phyloP scores from a whole-genome alignment of 2,797 vertebrate genomes.

The Propithecus deckenii region DNA sequence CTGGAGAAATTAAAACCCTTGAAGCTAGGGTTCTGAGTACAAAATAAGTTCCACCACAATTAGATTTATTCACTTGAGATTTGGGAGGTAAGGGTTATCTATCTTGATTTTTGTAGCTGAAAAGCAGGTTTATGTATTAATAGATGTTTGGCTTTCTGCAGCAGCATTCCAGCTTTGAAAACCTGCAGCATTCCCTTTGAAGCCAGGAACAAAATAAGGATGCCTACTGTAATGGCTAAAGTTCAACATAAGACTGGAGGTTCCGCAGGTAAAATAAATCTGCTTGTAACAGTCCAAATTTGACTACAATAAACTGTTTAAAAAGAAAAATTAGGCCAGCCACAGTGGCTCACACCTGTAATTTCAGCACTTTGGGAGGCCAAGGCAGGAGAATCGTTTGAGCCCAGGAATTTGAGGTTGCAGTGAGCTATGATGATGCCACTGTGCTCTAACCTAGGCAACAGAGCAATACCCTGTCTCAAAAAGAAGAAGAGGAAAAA shows the following conservation, averaged over 20 bases:
- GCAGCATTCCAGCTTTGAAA: neutral
- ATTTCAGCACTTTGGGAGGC: neutral
- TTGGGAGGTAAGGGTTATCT: neutral
- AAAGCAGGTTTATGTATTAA: neutral
- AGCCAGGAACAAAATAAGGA: neutral
- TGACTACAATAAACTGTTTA: neutral
- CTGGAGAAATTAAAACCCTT: neutral
- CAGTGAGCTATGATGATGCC: neutral
- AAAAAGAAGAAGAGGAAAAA: neutral
- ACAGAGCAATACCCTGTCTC: neutral
- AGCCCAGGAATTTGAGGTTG: neutral
- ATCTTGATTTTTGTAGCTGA: neutral
- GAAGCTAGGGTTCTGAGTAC: neutral
- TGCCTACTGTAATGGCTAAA: neutral
- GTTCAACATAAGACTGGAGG: neutral
- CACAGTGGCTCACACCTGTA: neutral
- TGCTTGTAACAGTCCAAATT: neutral
- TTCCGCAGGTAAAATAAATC: neutral
- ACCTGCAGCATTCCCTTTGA: neutral
- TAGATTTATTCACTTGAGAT: neutral
- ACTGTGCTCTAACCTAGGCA: neutral
- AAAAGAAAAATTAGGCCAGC: neutral
- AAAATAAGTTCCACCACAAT: neutral
- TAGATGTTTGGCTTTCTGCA: neutral
- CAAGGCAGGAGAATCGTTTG: neutral